Conservation (phyloP, 2,888 invertebrate species). For the Parnassius apollo region DNA sequence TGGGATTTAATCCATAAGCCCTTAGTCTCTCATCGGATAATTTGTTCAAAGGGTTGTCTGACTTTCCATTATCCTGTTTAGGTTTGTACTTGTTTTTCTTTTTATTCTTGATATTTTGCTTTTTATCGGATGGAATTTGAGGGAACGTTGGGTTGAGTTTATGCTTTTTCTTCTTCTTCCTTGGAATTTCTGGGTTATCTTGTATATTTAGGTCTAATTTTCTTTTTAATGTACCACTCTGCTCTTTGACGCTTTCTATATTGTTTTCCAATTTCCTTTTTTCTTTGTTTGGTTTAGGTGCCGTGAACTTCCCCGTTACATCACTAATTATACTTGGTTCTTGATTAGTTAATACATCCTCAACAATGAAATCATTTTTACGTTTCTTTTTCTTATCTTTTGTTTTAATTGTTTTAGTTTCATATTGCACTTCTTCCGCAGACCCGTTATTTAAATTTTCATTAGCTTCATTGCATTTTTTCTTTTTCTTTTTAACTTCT, state of each 20-base stretch:
- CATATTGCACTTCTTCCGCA: neutral
- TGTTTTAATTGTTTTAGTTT: neutral
- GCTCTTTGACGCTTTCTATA: neutral
- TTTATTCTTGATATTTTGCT: slow-evolving; percentile 43
- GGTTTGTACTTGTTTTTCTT: slow-evolving; percentile 47
- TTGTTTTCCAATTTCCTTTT: neutral
- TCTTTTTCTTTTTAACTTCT: slow-evolving; percentile 27
- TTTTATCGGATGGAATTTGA: slow-evolving; percentile 5
- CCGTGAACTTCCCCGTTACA: neutral
- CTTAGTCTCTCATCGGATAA: slow-evolving; percentile 90
- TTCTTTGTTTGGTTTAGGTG: slow-evolving; percentile 1
- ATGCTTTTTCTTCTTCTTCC: slow-evolving; percentile 11
- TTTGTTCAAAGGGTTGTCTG: slow-evolving; percentile 56
- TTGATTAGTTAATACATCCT: neutral
- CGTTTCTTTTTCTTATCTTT: slow-evolving; percentile 16
- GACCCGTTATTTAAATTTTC: slow-evolving; percentile 34
- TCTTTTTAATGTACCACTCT: slow-evolving; percentile 5
- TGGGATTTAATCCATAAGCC: slow-evolving; percentile 96
- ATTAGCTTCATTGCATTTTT: slow-evolving; percentile 30
- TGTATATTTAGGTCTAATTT: slow-evolving; percentile 5
- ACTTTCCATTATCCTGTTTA: slow-evolving; percentile 37
- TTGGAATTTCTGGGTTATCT: neutral
- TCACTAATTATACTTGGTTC: slow-evolving; percentile 8
- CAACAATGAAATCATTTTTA: slow-evolving; percentile 15
- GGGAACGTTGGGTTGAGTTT: slow-evolving; percentile 1